Conservation (phyloP, 2,797 vertebrate genomes). For the Sandelia bainsii region DNA sequence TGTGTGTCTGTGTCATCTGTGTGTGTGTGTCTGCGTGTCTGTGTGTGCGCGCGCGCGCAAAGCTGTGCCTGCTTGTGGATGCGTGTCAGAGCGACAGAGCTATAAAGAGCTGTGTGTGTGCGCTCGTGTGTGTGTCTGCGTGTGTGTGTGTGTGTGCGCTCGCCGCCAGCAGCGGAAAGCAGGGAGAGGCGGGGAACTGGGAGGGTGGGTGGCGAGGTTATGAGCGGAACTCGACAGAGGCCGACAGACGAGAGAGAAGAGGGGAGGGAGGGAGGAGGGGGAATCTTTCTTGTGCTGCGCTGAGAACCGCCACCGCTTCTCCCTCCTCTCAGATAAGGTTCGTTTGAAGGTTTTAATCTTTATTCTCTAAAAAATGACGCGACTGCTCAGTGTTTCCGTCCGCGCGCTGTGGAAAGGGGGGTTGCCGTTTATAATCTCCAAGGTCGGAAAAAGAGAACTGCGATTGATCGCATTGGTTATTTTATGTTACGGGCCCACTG, state of each 20-base stretch:
- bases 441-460: conserved; percentile 60
- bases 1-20: conserved; percentile 34
- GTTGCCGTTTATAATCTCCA: conserved; percentile 35
- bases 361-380: conserved; percentile 54
- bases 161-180: conserved; percentile 75
- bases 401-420: conserved; percentile 11
- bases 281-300: conserved; percentile 74
- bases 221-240: conserved; percentile 82
- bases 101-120: conserved; percentile 52
- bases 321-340: conserved; percentile 72
- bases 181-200: conserved; percentile 77
- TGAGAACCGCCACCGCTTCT: conserved; percentile 74
- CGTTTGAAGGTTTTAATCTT: conserved; percentile 77
- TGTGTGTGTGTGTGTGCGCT: conserved; percentile 44
- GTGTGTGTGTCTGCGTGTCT: conserved; percentile 45
- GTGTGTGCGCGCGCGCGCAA: conserved; percentile 13
- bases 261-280: conserved; percentile 26
- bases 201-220: conserved; percentile 81
- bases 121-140: background rate
- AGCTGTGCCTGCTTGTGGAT: conserved; percentile 45
- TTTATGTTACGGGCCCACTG: conserved; percentile 54
- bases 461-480: conserved; percentile 64
- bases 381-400: conserved; percentile 37
- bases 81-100: conserved; percentile 54
- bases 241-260: conserved; percentile 75